Evolutionary conservation across 2,888 invertebrate species (phyloP).

Genomic region (Alloplasta piceator): DNA sequence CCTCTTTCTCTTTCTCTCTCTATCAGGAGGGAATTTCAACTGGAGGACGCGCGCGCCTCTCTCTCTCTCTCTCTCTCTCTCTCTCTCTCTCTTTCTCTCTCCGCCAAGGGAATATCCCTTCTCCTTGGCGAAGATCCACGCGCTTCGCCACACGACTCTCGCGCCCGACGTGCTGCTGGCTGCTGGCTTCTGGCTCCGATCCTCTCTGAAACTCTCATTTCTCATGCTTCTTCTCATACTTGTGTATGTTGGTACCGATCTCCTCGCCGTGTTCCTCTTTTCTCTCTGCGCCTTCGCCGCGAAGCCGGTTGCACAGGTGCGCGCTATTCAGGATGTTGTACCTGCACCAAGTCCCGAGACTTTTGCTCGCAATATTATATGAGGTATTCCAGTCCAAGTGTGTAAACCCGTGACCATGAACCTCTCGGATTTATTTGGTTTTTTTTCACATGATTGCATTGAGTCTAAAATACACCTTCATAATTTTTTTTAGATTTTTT

Average conservation of each 20-base stretch:
- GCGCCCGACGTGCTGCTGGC: constrained; percentile 60
- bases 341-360: constrained; percentile 54
- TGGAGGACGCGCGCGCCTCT: constrained; percentile 54
- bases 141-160: constrained; percentile 68
- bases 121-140: constrained; percentile 64
- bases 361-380: constrained; percentile 41
- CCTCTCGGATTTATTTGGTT: too few species aligned
- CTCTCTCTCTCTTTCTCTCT: constrained; percentile 39
- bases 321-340: constrained; percentile 63
- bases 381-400: too few species aligned
- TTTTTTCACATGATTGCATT: too few species aligned
- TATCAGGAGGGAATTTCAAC: constrained; percentile 15
- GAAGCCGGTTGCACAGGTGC: constrained; percentile 71
- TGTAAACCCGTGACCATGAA: too few species aligned
- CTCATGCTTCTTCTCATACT: constrained; percentile 18
- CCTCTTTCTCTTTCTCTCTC: constrained; percentile 47
- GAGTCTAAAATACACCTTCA: too few species aligned
- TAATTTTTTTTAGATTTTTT: too few species aligned
- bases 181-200: constrained; percentile 21
- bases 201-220: neutral
- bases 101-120: constrained; percentile 49
- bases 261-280: constrained; percentile 61
- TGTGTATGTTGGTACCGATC: constrained; percentile 38
- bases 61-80: constrained; percentile 51
- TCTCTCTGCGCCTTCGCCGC: constrained; percentile 50